Evolutionary conservation across 2,888 invertebrate genomes (phyloP), one percentile per base, ranked within the genome.

Genomic region (Drosophila trichaetosa): DNA sequence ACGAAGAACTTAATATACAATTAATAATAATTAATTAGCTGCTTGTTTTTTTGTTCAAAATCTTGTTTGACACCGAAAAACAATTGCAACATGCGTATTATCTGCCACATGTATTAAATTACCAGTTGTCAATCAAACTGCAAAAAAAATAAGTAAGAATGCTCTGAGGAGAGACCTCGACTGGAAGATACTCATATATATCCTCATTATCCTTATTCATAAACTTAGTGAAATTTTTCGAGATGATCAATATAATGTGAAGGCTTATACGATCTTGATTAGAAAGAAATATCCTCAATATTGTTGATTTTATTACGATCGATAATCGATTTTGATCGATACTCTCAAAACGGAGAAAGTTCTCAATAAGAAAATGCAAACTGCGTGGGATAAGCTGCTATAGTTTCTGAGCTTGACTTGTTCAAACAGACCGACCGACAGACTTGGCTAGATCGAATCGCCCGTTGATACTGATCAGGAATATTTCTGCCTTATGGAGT

Each of bases 1-100:
- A 13, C 51, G 49, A 24, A 46, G 49, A 67, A 42, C 49, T 5
- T 40, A 51, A 38, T 21, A 49, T 34, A 61, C 31, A 54, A 36
- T 65, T 51, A 49, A 48, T 24, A 62, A 34, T 53, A 53, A 79
- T 77, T 70, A 79, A 76, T 66, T 57, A 65, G 40, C 53, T 65
- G 62, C 49, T 46, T 49, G 13, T 24, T 29, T 40, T 40, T 46
- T 42, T 56, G 27, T 27, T 51, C 36, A 59, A 60, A 36, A 49
- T 54, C 53, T 33, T 33, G 75, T 57, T 62, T 72, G 64, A 59
- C 79, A 68, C 71, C 72, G 64, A 75, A 56, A 48, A 51, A 51
- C 60, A 57, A 61, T 48, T 64, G 51, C 58, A 60, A 46, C 8
- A 27, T 54, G 58, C 11, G 34, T 59, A 38, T 51, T 49, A 42